Conservation (phyloP, 2,113 vertebrate genomes). For the Ivindomyrus marchei region DNA sequence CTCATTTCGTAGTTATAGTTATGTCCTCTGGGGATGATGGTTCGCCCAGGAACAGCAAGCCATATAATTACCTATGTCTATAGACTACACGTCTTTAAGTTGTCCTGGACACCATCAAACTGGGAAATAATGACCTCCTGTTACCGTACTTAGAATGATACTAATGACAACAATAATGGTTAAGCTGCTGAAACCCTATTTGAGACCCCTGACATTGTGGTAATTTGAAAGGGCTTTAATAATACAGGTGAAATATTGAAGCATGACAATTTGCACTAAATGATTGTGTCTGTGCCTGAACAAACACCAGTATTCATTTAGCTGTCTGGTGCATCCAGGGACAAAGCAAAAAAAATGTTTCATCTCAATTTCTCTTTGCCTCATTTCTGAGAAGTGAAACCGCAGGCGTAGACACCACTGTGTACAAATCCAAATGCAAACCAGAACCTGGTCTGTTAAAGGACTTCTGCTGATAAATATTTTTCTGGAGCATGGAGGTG, state of each 20-base stretch:
- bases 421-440: background rate
- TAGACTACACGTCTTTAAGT: background rate
- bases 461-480: background rate
- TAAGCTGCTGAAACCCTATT: background rate
- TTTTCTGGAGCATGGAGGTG: background rate
- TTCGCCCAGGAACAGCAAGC: background rate
- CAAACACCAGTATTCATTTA: slow-evolving; percentile 11
- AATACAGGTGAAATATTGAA: background rate
- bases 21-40: background rate
- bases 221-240: background rate
- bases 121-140: background rate
- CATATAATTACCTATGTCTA: background rate
- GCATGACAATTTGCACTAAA: background rate
- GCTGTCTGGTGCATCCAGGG: background rate
- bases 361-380: background rate
- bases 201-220: background rate
- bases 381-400: slow-evolving; percentile 1
- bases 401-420: background rate
- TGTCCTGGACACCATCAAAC: background rate
- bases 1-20: background rate
- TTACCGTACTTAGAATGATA: background rate
- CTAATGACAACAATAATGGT: background rate
- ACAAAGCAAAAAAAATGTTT: background rate
- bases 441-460: background rate
- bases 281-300: background rate